Evolutionary conservation across 2,113 vertebrate species (phyloP).

Genomic region (Gymnorhina tibicen): DNA sequence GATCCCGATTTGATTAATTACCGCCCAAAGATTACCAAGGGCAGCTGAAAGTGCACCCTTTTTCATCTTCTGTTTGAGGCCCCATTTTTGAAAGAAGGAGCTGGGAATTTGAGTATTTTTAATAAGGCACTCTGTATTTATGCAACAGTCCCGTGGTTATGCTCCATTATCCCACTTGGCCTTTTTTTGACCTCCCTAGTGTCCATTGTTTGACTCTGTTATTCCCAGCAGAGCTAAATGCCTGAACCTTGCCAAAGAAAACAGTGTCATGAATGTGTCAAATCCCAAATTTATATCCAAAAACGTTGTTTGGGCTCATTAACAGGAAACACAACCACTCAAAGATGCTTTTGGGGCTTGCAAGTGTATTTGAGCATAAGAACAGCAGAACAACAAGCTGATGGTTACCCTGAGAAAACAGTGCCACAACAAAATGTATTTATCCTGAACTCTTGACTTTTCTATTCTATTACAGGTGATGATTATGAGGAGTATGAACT

Average conservation of each 20-base stretch:
- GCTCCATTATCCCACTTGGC: background rate
- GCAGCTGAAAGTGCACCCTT: background rate
- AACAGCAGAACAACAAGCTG: background rate
- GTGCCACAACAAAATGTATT: background rate
- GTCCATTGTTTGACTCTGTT: constrained; percentile 11
- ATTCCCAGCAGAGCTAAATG: constrained; percentile 31
- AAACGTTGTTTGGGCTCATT: background rate
- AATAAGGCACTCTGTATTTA: background rate
- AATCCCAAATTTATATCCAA: background rate
- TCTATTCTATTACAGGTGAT: background rate
- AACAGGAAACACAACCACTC: background rate
- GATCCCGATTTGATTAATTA: background rate
- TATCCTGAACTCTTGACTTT: background rate
- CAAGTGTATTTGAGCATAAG: background rate
- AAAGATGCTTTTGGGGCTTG: background rate
- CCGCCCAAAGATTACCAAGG: background rate
- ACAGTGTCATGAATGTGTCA: background rate
- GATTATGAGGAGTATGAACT: background rate
- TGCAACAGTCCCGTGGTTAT: background rate
- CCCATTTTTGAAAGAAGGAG: background rate
- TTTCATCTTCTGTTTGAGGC: constrained; percentile 1
- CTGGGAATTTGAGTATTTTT: background rate
- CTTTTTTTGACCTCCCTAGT: constrained; percentile 25
- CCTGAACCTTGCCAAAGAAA: constrained; percentile 7
- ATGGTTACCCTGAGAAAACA: background rate